phyloP scores from a whole-genome alignment of 2,888 invertebrate genomes.

The Plebejus argus region DNA sequence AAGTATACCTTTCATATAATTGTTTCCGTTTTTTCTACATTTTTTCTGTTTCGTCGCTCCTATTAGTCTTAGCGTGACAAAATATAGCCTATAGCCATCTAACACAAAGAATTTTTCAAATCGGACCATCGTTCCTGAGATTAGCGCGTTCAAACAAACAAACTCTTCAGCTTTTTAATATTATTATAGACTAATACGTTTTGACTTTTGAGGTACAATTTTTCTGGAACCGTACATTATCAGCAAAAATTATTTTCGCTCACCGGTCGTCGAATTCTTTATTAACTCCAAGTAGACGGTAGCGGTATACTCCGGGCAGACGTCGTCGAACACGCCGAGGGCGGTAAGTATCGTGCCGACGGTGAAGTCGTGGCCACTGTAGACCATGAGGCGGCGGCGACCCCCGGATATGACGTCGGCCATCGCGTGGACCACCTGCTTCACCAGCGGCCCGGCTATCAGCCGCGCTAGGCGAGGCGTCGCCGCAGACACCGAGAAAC shows the following conservation, averaged over 20 bases:
- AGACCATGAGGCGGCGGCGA: constrained; percentile 84
- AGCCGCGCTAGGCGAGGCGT: constrained; percentile 81
- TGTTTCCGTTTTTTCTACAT: too few species aligned
- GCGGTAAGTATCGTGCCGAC: constrained; percentile 87
- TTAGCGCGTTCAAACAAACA: too few species aligned
- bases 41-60: too few species aligned
- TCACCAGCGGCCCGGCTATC: constrained; percentile 84
- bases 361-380: constrained; percentile 91
- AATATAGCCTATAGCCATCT: too few species aligned
- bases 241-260: not conserved
- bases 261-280: constrained; percentile 39
- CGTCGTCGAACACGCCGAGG: constrained; percentile 84
- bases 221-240: too few species aligned
- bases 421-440: constrained; percentile 83
- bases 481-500: constrained; percentile 78
- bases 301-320: constrained; percentile 86
- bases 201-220: too few species aligned
- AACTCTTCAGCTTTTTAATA: too few species aligned
- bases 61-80: too few species aligned
- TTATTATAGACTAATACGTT: too few species aligned
- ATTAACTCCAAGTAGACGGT: constrained; percentile 86
- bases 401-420: constrained; percentile 57
- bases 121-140: too few species aligned
- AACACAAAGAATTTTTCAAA: too few species aligned
- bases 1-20: too few species aligned